These are phyloP conservation scores for Brenthis daphne DNA, from an alignment of 2,888 invertebrate species.

Conservation along the genomic window DNA sequence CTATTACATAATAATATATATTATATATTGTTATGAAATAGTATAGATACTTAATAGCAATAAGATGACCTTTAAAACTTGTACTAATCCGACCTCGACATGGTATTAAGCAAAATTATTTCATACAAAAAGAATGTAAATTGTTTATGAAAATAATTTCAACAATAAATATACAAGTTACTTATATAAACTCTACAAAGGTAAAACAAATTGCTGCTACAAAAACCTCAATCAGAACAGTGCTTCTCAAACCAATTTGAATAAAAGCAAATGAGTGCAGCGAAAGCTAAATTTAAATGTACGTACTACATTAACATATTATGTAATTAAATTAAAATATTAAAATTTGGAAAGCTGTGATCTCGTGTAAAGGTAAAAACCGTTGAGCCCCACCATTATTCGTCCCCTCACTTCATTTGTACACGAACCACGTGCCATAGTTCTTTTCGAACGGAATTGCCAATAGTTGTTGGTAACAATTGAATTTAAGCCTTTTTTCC, in stretches of 20 bases:
- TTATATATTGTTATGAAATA: too few species aligned
- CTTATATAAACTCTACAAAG: too few species aligned
- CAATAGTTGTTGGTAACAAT: conserved; percentile 66
- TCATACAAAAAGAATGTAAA: too few species aligned
- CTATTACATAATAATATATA: too few species aligned
- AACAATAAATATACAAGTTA: too few species aligned
- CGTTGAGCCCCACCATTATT: conserved; percentile 55
- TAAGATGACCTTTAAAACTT: too few species aligned
- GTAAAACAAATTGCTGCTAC: conserved; percentile 1
- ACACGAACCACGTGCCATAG: conserved; percentile 72
- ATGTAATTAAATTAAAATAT: conserved; percentile 40
- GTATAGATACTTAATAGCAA: too few species aligned
- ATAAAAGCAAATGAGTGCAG: conserved; percentile 12
- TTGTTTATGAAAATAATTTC: too few species aligned
- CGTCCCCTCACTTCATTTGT: conserved; percentile 53
- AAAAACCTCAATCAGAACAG: neutral
- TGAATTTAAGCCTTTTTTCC: conserved; percentile 72
- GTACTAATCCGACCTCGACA: too few species aligned
- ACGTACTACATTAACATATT: conserved; percentile 7
- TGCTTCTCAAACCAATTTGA: conserved; percentile 4
- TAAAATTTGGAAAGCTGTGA: conserved; percentile 38
- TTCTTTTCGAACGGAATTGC: conserved; percentile 80
- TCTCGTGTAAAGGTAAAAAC: conserved; percentile 57
- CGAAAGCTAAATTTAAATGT: conserved; percentile 11
- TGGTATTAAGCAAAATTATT: too few species aligned